These are phyloP conservation scores for Mus pahari DNA, from an alignment of 2,113 vertebrate genomes.

Conservation along the genomic window DNA sequence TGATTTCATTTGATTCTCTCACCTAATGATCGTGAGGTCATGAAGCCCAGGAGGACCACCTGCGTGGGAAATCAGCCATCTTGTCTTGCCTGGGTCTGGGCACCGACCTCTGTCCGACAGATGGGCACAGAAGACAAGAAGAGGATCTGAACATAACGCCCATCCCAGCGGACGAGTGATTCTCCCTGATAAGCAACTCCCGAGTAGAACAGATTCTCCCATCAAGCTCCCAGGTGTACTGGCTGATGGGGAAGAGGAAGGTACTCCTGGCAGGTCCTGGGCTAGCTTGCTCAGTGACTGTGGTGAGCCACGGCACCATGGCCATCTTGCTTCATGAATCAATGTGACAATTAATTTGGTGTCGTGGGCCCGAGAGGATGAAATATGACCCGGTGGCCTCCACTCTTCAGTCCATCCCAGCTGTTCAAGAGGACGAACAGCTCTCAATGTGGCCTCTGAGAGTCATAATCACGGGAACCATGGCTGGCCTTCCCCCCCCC, in stretches of 20 bases:
- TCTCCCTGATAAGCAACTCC: neutral
- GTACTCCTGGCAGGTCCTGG: neutral
- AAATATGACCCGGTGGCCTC: constrained; percentile 32
- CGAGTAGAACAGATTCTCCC: neutral
- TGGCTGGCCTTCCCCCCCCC: constrained; percentile 61
- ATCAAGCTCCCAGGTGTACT: neutral
- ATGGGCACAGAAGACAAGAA: constrained; percentile 15
- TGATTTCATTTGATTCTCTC: constrained; percentile 73
- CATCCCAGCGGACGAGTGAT: neutral
- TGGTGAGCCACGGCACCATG: constrained; percentile 4
- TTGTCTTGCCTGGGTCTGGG: neutral
- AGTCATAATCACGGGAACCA: constrained; percentile 75
- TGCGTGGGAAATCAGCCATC: constrained; percentile 62
- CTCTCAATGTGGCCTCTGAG: neutral
- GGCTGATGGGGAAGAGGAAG: neutral
- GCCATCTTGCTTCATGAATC: constrained; percentile 53
- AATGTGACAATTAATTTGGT: constrained; percentile 66
- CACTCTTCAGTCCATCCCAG: constrained; percentile 13
- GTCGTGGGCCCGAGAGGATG: constrained; percentile 55
- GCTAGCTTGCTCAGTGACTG: neutral
- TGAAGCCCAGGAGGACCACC: constrained; percentile 6
- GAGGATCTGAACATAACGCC: neutral
- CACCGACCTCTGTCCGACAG: neutral
- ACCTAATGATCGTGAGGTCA: constrained; percentile 68
- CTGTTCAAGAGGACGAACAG: constrained; percentile 47